Evolutionary conservation across 1,140 invertebrate genomes (phyloP).

Genomic region (Diuraphis noxia): DNA sequence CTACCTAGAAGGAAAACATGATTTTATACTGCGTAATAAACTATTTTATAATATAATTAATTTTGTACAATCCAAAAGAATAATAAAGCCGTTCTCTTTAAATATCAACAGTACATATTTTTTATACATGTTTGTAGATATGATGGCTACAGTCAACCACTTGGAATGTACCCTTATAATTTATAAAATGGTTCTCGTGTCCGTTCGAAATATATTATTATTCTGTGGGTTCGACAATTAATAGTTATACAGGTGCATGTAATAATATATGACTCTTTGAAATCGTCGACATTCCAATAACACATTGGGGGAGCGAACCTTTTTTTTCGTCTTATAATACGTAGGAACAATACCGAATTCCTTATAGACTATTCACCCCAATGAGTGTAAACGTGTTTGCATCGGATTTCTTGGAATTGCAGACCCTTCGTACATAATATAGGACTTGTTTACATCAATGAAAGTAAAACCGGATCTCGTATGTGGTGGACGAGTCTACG

Average conservation of each 20-base stretch:
- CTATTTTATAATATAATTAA: not conserved
- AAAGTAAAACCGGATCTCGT: conserved; percentile 49
- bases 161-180: not conserved
- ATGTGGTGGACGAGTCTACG: conserved; percentile 25
- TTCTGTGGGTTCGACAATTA: not conserved
- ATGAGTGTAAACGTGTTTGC: conserved; percentile 47
- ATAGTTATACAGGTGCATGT: not conserved
- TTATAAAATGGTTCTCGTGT: not conserved
- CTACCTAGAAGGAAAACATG: not conserved
- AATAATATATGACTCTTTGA: conserved; percentile 23
- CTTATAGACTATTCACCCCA: conserved; percentile 42
- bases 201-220: not conserved
- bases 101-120: not conserved
- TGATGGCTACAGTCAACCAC: not conserved
- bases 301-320: conserved; percentile 23
- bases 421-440: conserved; percentile 36
- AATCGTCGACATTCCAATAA: conserved; percentile 1
- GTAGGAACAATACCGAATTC: conserved; percentile 48
- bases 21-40: not conserved
- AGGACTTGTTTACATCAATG: conserved; percentile 53
- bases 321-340: not conserved
- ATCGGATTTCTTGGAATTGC: conserved; percentile 42
- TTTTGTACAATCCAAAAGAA: not conserved
- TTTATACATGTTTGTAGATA: not conserved
- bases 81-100: not conserved